These are phyloP conservation scores for Pterostichus niger DNA, from an alignment of 2,888 invertebrate genomes.

Conservation along the genomic window DNA sequence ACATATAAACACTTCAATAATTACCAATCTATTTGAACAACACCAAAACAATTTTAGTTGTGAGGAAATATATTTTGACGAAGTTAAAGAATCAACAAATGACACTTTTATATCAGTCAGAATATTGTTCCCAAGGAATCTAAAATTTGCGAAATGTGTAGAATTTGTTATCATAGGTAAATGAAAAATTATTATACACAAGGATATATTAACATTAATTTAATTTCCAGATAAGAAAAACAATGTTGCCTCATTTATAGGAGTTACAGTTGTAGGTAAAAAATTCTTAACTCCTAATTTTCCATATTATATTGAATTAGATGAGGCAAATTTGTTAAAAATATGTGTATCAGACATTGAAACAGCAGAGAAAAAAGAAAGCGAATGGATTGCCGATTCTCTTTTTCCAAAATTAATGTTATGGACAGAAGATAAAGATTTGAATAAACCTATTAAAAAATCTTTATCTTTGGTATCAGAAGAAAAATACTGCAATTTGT, in stretches of 20 bases:
- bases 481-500: conserved; percentile 85
- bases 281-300: conserved; percentile 77
- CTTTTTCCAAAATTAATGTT: conserved; percentile 82
- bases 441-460: conserved; percentile 73
- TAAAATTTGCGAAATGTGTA: conserved; percentile 71
- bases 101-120: conserved; percentile 75
- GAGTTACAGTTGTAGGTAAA: conserved; percentile 76
- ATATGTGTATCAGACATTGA: conserved; percentile 75
- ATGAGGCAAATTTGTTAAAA: conserved; percentile 73
- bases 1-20: conserved; percentile 71
- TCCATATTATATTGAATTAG: conserved; percentile 76
- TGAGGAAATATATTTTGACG: conserved; percentile 69
- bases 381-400: conserved; percentile 80
- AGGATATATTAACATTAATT: conserved; percentile 74
- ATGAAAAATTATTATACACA: conserved; percentile 73
- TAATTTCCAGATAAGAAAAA: conserved; percentile 74
- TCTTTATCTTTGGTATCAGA: conserved; percentile 85
- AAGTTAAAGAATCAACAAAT: conserved; percentile 68
- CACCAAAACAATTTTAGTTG: conserved; percentile 72
- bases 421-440: conserved; percentile 80
- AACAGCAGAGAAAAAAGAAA: conserved; percentile 75
- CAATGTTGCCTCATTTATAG: conserved; percentile 77
- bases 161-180: conserved; percentile 72
- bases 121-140: conserved; percentile 76
- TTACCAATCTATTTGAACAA: conserved; percentile 72